These are phyloP conservation scores for Sibirionetta formosa DNA, from an alignment of 2,797 vertebrate species.

Conservation along the genomic window DNA sequence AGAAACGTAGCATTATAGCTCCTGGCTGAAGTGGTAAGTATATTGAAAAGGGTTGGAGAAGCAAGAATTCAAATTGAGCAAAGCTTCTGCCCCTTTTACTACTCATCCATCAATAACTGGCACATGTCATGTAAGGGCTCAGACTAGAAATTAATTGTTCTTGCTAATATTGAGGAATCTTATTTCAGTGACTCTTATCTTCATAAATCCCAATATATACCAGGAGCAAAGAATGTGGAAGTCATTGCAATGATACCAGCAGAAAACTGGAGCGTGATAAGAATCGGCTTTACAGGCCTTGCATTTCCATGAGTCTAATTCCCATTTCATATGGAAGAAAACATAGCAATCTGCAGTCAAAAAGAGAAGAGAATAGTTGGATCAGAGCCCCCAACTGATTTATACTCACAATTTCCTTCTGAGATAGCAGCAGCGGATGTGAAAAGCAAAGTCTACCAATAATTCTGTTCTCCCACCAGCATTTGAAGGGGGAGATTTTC, in stretches of 20 bases:
- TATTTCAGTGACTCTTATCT: conserved; percentile 51
- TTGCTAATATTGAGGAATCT: conserved; percentile 12
- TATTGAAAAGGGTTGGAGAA: conserved; percentile 25
- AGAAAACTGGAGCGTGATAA: conserved; percentile 48
- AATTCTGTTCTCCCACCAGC: neutral
- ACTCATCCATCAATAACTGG: conserved; percentile 46
- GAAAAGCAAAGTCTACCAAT: conserved; percentile 45
- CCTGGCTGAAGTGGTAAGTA: conserved; percentile 15
- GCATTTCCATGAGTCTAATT: conserved; percentile 64
- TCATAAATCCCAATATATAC: conserved; percentile 42
- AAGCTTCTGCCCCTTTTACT: conserved; percentile 31
- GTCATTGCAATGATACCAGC: conserved; percentile 33
- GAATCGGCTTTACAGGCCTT: conserved; percentile 53
- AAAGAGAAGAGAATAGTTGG: conserved; percentile 34
- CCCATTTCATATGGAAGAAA: conserved; percentile 42
- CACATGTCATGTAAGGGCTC: conserved; percentile 28
- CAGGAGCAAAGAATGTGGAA: conserved; percentile 1
- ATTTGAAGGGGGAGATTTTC: neutral
- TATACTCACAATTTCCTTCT: conserved; percentile 66
- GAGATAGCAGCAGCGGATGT: neutral
- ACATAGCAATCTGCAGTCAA: conserved; percentile 49
- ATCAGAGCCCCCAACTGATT: conserved; percentile 56
- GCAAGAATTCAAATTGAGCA: neutral
- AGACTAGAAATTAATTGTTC: conserved; percentile 65
- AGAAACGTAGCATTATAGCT: conserved; percentile 8